A percentile compares a stretch with the other conserved stretches of the same genome.
phyloP scores from a whole-genome alignment of 1,140 invertebrate species.

The Heterodera schachtii region DNA sequence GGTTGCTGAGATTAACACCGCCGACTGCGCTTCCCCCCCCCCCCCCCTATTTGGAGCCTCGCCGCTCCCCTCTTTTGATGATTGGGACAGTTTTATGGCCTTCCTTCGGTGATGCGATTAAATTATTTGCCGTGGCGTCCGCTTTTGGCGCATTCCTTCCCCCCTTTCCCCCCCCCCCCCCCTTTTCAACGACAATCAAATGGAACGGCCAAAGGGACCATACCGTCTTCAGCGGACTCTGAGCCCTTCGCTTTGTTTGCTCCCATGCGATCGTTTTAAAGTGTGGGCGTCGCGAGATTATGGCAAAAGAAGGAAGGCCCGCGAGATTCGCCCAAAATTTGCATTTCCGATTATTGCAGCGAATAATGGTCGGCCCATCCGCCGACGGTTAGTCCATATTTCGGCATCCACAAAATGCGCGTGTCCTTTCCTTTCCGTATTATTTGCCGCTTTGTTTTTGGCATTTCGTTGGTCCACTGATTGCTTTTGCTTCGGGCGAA shows the following conservation, averaged over 20 bases:
- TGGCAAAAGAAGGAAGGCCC: neutral
- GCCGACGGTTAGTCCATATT: neutral
- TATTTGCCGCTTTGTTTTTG: neutral
- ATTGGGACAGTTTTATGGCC: conserved; percentile 3
- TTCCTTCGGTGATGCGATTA: conserved; percentile 5
- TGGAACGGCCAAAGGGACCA: neutral
- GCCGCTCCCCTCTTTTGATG: neutral
- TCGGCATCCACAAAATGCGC: neutral
- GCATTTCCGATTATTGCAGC: neutral
- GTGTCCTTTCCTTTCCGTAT: neutral
- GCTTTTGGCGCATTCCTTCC: conserved; percentile 14
- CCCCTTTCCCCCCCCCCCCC: neutral
- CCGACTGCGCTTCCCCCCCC: neutral
- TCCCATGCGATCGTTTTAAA: neutral
- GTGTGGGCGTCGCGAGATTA: neutral
- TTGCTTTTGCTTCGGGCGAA: neutral
- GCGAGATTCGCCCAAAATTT: neutral
- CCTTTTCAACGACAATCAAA: neutral
- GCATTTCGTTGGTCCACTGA: neutral
- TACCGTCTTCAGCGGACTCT: neutral
- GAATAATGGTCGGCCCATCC: neutral
- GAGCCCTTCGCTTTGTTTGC: neutral
- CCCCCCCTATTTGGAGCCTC: neutral
- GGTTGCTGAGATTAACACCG: conserved; percentile 10
- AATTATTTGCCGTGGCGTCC: conserved; percentile 7